Evolutionary conservation across 2,113 vertebrate genomes (phyloP), one percentile per base, ranked within the genome.

Genomic region (Nipponia nippon): DNA sequence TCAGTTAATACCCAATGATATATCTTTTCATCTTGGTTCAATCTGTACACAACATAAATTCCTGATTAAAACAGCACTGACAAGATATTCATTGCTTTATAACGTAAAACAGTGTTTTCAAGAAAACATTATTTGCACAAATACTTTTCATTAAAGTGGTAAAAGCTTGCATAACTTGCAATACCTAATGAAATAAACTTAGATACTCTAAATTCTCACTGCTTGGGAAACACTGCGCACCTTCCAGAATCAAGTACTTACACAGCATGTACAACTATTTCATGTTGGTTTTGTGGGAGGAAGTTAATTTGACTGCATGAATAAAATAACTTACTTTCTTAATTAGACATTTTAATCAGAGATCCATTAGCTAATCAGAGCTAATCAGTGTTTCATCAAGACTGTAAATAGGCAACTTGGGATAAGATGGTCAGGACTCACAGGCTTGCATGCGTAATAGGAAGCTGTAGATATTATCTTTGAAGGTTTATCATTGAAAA

Each of bases 281-380:
- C 69, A 79, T 50, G 47, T 91, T 89, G 85, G 90, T 78, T 95
- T 89, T 83, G 87, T 91, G 65, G 89, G 52, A 97, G 94, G 94
- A 97, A 96, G 79, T 94, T 93, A 97, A 97, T 96, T 93, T 95
- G 91, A 78, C 96, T 97, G 93, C 95, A 97, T 97, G 96, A 97
- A 97, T 97, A 97, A 97, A 94, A 97, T 94, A 95, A 85, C 92
- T 89, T 95, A 77, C 83, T 93, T 93, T 97, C 96, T 93, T 95
- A 97, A 97, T 97, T 97, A 97, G 94, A 71, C 91, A 94, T 96
- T 97, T 96, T 96, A 93, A 97, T 97, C 96, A 97, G 89, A 91
- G 65, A 95, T 96, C 87, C 94, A 97, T 97, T 96, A 97, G 85
- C 96, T 97, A 97, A 97, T 97, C 97, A 97, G 96, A 96, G 87